Evolutionary conservation across 2,113 vertebrate species (phyloP).

Genomic region (Halichoeres trimaculatus): DNA sequence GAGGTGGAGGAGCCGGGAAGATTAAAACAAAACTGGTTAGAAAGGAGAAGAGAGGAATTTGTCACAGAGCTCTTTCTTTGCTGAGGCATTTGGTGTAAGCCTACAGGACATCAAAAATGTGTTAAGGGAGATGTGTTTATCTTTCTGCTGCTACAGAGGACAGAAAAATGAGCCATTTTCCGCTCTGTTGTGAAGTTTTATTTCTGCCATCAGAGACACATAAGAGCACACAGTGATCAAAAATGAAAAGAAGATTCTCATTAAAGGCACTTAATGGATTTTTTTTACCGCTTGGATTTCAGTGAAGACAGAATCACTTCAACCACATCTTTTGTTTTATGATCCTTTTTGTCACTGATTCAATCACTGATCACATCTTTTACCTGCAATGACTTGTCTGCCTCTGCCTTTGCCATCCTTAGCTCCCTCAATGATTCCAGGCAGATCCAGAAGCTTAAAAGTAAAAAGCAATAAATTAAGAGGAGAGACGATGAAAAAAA

Average conservation of each 20-base stretch:
- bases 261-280: not conserved
- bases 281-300: not conserved
- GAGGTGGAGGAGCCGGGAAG: not conserved
- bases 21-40: not conserved
- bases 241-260: not conserved
- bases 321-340: not conserved
- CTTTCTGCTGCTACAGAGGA: not conserved
- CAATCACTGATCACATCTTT: conserved; percentile 30
- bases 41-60: not conserved
- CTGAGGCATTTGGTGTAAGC: not conserved
- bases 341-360: not conserved
- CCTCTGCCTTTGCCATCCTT: conserved; percentile 99
- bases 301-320: not conserved
- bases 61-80: not conserved
- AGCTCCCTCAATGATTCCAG: conserved; percentile 99
- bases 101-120: not conserved
- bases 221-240: not conserved
- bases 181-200: not conserved
- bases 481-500: not conserved
- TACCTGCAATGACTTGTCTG: conserved; percentile 97
- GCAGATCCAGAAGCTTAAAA: conserved; percentile 93
- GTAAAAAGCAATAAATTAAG: not conserved
- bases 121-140: not conserved
- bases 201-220: not conserved
- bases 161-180: not conserved